Evolutionary conservation across 1,140 invertebrate species (phyloP), one percentile per base, ranked within the genome.

Genomic region (Medauroidea extradentata): DNA sequence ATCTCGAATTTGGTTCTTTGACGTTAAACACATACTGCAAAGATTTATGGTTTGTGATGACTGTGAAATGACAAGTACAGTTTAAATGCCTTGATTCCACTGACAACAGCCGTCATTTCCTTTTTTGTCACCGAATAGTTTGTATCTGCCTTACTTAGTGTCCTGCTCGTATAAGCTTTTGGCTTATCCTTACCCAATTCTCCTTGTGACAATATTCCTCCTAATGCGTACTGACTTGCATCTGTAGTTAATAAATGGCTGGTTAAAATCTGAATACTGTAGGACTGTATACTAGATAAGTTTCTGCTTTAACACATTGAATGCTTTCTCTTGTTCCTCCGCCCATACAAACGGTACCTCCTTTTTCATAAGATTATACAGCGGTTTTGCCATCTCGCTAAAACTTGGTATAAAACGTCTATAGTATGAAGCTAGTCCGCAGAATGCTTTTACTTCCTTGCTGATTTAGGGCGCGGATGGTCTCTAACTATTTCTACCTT

Each of bases 31-130:
- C 61, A 71, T 75, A 82, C 29, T 62, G 66, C 23, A 82, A 65
- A 2, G 76, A 74, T 60, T 73, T 72, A 53, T 82, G 79, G 58
- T 84, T 80, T 0, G 79, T 82, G 24, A 73, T 57, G 3, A 81
- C 75, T 24, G 59, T 71, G 55, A 83, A 79, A 34, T 75, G 66
- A 74, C 2, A 83, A 61, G 66, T 78, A 81, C 24, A 71, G 66
- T 58, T 73, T 43, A 62, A 79, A 79, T 52, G 74, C 68, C 63
- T 75, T 70, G 1, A 74, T 63, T 11, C 71, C 71, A 70, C 72
- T 78, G 0, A 83, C 69, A 11, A 83, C 73, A 3, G 78, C 79
- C 21, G 83, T 60, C 42, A 78, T 65, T 73, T 84, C 79, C 61
- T 75, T 73, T 62, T 82, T 76, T 34, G 69, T 75, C 14, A n/a